Evolutionary conservation across 2,888 invertebrate species (phyloP).

Genomic region (Molanna angustata): DNA sequence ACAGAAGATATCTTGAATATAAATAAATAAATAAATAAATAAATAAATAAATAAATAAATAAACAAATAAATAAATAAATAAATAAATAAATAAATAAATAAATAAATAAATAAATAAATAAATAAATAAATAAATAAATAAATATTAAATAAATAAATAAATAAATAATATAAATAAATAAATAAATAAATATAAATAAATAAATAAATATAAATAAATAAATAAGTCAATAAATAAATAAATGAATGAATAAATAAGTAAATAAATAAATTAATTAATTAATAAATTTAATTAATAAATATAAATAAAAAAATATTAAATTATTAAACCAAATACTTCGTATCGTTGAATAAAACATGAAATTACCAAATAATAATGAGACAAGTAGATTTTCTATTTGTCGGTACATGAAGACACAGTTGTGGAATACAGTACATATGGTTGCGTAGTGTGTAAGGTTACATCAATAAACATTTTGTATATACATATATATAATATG

Average conservation of each 20-base stretch:
- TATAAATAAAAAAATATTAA: not conserved
- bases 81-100: not conserved
- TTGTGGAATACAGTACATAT: not conserved
- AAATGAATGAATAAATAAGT: too few species aligned
- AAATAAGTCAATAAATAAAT: too few species aligned
- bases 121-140: not conserved
- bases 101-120: not conserved
- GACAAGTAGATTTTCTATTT: not conserved
- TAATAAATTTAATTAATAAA: not conserved
- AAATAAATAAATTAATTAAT: too few species aligned
- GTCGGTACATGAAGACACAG: too few species aligned
- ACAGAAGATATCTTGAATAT: too few species aligned
- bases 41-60: not conserved
- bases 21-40: not conserved
- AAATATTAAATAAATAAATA: too few species aligned
- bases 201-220: not conserved
- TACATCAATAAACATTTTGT: not conserved
- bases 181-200: not conserved
- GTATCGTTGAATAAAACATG: not conserved
- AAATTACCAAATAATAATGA: not conserved
- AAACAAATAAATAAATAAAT: not conserved
- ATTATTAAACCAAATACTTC: not conserved
- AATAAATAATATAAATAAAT: not conserved
- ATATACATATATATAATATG: too few species aligned
- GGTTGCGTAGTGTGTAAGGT: not conserved